Evolutionary conservation across 2,888 invertebrate species (phyloP).

Genomic region (Amphipyra tragopoginis): DNA sequence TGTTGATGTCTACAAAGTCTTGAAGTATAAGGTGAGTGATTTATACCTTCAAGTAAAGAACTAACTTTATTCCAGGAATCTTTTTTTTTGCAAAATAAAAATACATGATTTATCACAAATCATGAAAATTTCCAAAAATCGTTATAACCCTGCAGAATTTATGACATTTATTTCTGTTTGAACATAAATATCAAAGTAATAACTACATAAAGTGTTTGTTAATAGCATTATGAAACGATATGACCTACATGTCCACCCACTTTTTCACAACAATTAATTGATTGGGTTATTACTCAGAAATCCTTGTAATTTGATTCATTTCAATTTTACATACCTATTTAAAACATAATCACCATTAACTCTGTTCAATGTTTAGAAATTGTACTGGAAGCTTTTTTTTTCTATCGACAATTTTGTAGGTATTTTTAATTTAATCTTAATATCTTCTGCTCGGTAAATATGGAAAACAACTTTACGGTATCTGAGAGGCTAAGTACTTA

Average conservation of each 20-base stretch:
- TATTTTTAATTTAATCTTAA: no score
- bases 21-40: conserved; percentile 94
- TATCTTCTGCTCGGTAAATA: no score
- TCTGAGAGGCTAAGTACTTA: no score
- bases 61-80: not conserved
- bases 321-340: not conserved
- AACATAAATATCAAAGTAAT: conserved; percentile 2
- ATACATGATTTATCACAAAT: no score
- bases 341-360: not conserved
- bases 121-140: no score
- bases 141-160: not conserved
- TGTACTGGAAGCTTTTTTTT: no score
- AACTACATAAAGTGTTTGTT: not conserved
- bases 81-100: not conserved
- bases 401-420: no score
- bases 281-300: conserved; percentile 24
- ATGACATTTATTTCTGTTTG: not conserved
- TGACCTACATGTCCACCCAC: conserved; percentile 67
- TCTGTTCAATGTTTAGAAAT: no score
- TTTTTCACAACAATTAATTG: conserved; percentile 51
- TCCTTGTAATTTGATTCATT: conserved; percentile 6
- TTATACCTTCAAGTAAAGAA: not conserved
- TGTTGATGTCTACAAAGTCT: conserved; percentile 94
- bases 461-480: no score
- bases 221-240: conserved; percentile 21